Evolutionary conservation across 2,888 invertebrate genomes (phyloP), one percentile per base, ranked within the genome.

Genomic region (Autographa gamma): DNA sequence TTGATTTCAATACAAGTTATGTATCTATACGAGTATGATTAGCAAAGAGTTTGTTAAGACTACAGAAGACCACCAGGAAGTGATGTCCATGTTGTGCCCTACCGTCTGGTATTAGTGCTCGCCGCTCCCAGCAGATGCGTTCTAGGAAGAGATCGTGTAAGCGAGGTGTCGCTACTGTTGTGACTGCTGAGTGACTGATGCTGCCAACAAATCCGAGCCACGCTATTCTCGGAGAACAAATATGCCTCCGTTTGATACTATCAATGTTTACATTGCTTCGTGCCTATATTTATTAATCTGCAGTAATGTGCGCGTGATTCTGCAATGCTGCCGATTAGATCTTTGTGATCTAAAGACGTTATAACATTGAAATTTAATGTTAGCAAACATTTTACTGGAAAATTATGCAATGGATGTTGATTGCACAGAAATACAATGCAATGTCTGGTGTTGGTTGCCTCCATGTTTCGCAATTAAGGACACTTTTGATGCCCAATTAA

Each of bases 181-280:
- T 94, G 95, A 94, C 92, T 89, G 91, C 87, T 94, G 95, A 95
- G 92, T 93, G 94, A 94, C 92, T 88, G 89, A 90, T 89, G 92
- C 88, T 89, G 91, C 89, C 88, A 88, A 87, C 86, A 74, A 80
- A 66, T 66, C 70, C 69, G 60, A 72, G 74, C 66, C 73, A 65
- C 59, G 83, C 86, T 90, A 90, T 90, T 90, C 85, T 81, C 62
- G 82, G 88, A 82, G 63, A 61, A 70, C 82, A 80, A 80, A 82
- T 82, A 78, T 85, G 79, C 81, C 76, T 81, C 54, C 80, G 80
- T 80, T 83, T 83, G 78, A 73, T 72, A 81, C 71, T 74, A 72
- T 69, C 73, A 76, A 71, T 83, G 77, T 83, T 83, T 82, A 82
- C 81, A 77, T 75, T 60, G 48, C 59, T 70, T 18, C 61, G 71